Conservation (phyloP, 2,113 vertebrate species). For the Microcebus jonahi region DNA sequence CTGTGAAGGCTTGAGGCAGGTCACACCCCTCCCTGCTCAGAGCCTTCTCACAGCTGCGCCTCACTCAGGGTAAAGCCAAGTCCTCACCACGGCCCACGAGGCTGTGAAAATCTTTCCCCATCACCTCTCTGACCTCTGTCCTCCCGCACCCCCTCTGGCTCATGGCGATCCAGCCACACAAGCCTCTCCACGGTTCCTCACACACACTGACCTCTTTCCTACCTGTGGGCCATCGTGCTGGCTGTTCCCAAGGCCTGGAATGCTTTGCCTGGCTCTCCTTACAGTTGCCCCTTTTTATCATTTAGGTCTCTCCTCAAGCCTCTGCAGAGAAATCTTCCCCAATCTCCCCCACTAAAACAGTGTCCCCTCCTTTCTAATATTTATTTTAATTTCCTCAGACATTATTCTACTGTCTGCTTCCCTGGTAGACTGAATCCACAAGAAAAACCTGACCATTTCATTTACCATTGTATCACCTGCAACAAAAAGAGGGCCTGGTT, state of each 20-base stretch:
- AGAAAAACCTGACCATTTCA: neutral
- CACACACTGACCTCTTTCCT: neutral
- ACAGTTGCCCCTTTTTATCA: neutral
- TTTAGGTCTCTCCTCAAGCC: neutral
- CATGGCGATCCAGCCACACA: neutral
- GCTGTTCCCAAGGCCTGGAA: neutral
- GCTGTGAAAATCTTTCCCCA: too few species aligned
- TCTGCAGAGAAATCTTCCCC: neutral
- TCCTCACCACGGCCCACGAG: neutral
- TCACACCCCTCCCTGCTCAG: neutral
- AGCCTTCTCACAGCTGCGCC: neutral
- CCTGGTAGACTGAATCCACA: neutral
- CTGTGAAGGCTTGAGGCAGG: neutral
- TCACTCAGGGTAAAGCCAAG: neutral
- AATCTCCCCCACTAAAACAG: neutral
- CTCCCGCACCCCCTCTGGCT: neutral
- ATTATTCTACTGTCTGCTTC: neutral
- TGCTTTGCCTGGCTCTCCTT: neutral
- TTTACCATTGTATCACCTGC: neutral
- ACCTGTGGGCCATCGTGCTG: neutral
- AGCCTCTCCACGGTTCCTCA: neutral
- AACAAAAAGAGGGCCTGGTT: neutral
- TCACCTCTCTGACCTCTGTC: neutral
- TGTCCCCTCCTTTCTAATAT: neutral
- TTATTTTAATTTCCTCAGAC: neutral